Base-by-base conservation (phyloP, 2,113 vertebrate genomes). In the Aviceda subcristata region DNA sequence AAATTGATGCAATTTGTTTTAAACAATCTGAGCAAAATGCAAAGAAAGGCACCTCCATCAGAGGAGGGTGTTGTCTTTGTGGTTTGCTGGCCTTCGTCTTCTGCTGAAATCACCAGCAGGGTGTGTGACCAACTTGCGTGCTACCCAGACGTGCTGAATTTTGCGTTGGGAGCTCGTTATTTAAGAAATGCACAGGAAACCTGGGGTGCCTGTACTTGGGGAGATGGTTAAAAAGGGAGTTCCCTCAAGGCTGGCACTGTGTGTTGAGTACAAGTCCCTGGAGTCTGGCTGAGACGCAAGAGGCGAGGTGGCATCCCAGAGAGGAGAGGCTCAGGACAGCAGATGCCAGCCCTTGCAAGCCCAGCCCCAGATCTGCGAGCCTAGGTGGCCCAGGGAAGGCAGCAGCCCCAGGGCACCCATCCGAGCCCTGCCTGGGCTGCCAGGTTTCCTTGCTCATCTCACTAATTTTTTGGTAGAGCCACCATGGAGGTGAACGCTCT, bases 71-170 rank as follows among this genome's bases (percentile, higher is more conserved):
- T 12, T 43, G 27, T 64, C 36, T 76, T 83, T 27, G 12, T 16
- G 45, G 41, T 26, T 72, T 63, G 14, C 43, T 76, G 67, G 12
- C n/a, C 43, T 81, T 81, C 2, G 1, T 30, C 63, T 68, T 36
- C 62, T 85, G 46, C 53, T 82, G 46, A 66, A 41, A 29, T 17
- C n/a, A 38, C n/a, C 38, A 7, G 29, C 32, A 59, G 62, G 22
- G 3, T 30, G 15, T 3, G 4, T 0, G 5, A 53, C 55, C 46
- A 51, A 67, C 6, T 15, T 13, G 0, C 19, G 4, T 15, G 9
- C n/a, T 30, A 12, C 14, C 15, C 38, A 74, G 30, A 39, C 3
- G 1, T 32, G 41, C 34, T 75, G 43, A 63, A 57, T 50, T 91
- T 85, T 93, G 48, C 39, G 60, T 10, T 59, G 34, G 29, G 32